Evolutionary conservation across 2,888 invertebrate species (phyloP).

Genomic region (Thecocarcelia acutangulata): DNA sequence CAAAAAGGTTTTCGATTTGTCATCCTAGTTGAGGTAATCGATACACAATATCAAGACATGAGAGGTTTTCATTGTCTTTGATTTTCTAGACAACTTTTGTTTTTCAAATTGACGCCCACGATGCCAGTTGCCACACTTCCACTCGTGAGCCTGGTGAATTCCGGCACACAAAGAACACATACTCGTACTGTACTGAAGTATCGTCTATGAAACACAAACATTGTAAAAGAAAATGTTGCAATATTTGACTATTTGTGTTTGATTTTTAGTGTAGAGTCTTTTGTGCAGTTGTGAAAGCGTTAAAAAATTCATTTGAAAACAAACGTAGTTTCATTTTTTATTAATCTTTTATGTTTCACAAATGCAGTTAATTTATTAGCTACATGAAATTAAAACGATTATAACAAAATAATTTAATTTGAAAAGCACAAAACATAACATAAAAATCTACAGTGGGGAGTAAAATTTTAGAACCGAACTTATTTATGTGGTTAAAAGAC

Average conservation of each 20-base stretch:
- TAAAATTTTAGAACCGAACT: not conserved
- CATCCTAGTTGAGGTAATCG: too few relatives aligned
- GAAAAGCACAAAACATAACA: not conserved
- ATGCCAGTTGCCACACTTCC: too few relatives aligned
- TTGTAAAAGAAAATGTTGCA: too few relatives aligned
- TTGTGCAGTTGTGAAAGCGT: conserved; percentile 25
- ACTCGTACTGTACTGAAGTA: too few relatives aligned
- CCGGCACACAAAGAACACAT: too few relatives aligned
- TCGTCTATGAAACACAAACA: too few relatives aligned
- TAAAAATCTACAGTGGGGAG: not conserved
- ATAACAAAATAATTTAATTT: conserved; percentile 41
- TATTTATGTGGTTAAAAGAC: not conserved
- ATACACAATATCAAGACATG: too few relatives aligned
- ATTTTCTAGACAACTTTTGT: too few relatives aligned
- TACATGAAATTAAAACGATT: conserved; percentile 21
- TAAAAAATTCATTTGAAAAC: conserved; percentile 9
- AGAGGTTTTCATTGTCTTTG: too few relatives aligned
- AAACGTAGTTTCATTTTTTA: not conserved
- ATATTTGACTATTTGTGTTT: not conserved
- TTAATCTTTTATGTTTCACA: not conserved
- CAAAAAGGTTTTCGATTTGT: too few relatives aligned
- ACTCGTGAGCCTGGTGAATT: too few relatives aligned
- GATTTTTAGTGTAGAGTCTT: not conserved
- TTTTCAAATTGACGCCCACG: too few relatives aligned
- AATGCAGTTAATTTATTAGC: not conserved